Conservation (phyloP, 2,113 vertebrate genomes). For the Mustelus asterias region DNA sequence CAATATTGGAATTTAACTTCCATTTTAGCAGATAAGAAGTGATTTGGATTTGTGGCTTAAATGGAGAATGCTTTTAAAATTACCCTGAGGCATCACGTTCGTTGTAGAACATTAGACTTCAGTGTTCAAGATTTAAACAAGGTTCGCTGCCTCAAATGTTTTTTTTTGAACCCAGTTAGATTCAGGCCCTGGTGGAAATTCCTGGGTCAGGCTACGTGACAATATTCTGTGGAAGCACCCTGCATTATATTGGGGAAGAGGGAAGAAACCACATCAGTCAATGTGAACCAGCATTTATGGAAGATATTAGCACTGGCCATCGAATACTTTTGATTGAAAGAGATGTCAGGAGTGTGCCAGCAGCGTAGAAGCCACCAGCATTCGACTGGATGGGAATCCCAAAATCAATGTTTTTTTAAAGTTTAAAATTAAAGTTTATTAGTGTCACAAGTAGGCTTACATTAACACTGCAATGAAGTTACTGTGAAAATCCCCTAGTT, state of each 20-base stretch:
- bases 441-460: too few species aligned
- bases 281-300: not conserved
- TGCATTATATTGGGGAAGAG: not conserved
- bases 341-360: not conserved
- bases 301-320: not conserved
- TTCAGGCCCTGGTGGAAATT: not conserved
- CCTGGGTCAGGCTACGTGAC: not conserved
- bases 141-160: not conserved
- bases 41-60: slow-evolving; percentile 2
- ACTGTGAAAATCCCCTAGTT: too few species aligned
- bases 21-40: slow-evolving; percentile 14
- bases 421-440: too few species aligned
- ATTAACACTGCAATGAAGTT: too few species aligned
- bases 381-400: too few species aligned
- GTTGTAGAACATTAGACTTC: slow-evolving; percentile 10
- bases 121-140: not conserved
- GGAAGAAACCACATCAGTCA: not conserved
- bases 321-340: not conserved
- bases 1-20: slow-evolving; percentile 30
- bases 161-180: not conserved
- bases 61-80: slow-evolving; percentile 19
- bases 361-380: too few species aligned
- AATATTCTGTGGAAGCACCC: not conserved
- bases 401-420: too few species aligned
- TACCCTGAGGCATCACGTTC: slow-evolving; percentile 17